These are phyloP conservation scores for Sparidentex hasta DNA, from an alignment of 2,797 vertebrate genomes.

Conservation along the genomic window DNA sequence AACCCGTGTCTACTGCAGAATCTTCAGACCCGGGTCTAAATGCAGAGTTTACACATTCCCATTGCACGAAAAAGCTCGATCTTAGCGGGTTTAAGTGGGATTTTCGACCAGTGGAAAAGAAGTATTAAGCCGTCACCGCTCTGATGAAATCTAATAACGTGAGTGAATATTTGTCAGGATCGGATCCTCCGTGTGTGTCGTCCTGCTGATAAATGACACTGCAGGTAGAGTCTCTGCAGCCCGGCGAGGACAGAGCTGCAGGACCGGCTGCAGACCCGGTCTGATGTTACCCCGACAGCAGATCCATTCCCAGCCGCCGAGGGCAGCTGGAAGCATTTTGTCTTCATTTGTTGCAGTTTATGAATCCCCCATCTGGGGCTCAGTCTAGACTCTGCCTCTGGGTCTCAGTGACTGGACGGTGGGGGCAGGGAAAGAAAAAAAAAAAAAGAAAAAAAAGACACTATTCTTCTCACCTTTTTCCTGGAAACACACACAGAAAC, in stretches of 20 bases:
- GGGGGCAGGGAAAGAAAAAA: slow-evolving; percentile 20
- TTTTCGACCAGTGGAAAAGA: too few species aligned
- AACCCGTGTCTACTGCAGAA: too few species aligned
- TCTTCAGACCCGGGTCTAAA: too few species aligned
- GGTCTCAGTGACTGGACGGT: slow-evolving; percentile 15
- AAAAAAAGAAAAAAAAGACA: slow-evolving; percentile 42
- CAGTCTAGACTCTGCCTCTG: slow-evolving; percentile 54
- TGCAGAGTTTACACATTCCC: too few species aligned
- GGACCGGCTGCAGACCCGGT: slow-evolving; percentile 24
- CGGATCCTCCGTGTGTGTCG: not conserved
- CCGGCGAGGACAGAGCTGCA: slow-evolving; percentile 32
- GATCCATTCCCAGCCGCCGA: slow-evolving; percentile 6
- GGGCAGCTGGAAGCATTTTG: slow-evolving; percentile 65
- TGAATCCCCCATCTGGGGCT: slow-evolving; percentile 50
- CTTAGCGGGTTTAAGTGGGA: too few species aligned
- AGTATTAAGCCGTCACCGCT: not conserved
- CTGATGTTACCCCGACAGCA: slow-evolving; percentile 5
- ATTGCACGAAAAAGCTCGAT: too few species aligned
- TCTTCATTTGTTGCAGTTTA: slow-evolving; percentile 70
- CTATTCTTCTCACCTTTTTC: slow-evolving; percentile 41
- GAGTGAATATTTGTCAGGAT: not conserved
- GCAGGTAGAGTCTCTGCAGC: slow-evolving; percentile 62
- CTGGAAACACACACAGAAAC: slow-evolving; percentile 10
- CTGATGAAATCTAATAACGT: not conserved
- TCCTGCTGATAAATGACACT: slow-evolving; percentile 57